These are phyloP conservation scores for Nematolebias whitei DNA, from an alignment of 2,113 vertebrate species.

Conservation along the genomic window DNA sequence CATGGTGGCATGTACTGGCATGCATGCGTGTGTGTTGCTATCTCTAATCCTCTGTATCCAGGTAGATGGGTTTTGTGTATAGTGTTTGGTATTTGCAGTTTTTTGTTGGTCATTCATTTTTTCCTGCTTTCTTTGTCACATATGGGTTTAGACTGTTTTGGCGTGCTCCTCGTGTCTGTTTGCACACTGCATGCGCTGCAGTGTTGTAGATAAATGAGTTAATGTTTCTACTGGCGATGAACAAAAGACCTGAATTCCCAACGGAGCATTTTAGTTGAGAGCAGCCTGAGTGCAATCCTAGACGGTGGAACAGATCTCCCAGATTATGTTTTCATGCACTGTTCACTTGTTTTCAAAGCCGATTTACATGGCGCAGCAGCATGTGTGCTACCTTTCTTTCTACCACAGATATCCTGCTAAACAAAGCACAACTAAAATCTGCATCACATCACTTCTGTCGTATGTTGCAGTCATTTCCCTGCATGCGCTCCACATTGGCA, in stretches of 20 bases:
- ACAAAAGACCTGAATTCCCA: slow-evolving; percentile 65
- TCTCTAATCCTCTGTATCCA: slow-evolving; percentile 30
- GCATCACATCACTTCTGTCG: slow-evolving; percentile 11
- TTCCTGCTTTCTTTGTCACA: slow-evolving; percentile 10
- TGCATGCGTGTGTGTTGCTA: slow-evolving; percentile 29
- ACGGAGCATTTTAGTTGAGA: slow-evolving; percentile 63
- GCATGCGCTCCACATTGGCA: slow-evolving; percentile 16
- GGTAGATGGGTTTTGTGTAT: not conserved
- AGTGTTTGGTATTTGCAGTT: not conserved
- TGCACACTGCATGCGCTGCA: slow-evolving; percentile 33
- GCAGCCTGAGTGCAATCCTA: slow-evolving; percentile 53
- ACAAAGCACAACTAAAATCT: slow-evolving; percentile 31
- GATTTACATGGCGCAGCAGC: slow-evolving; percentile 29
- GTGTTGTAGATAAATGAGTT: slow-evolving; percentile 66
- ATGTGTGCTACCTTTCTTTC: slow-evolving; percentile 20
- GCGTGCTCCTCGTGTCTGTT: slow-evolving; percentile 35
- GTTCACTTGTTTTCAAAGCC: slow-evolving; percentile 63
- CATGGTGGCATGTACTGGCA: slow-evolving; percentile 14
- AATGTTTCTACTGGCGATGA: slow-evolving; percentile 64
- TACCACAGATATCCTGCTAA: slow-evolving; percentile 29
- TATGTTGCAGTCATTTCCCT: not conserved
- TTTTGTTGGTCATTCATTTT: slow-evolving; percentile 14
- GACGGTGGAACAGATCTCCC: slow-evolving; percentile 50
- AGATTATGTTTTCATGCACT: slow-evolving; percentile 60
- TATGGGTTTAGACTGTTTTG: slow-evolving; percentile 37